These are phyloP conservation scores for Valencia hispanica DNA, from an alignment of 2,797 vertebrate species.

Conservation along the genomic window DNA sequence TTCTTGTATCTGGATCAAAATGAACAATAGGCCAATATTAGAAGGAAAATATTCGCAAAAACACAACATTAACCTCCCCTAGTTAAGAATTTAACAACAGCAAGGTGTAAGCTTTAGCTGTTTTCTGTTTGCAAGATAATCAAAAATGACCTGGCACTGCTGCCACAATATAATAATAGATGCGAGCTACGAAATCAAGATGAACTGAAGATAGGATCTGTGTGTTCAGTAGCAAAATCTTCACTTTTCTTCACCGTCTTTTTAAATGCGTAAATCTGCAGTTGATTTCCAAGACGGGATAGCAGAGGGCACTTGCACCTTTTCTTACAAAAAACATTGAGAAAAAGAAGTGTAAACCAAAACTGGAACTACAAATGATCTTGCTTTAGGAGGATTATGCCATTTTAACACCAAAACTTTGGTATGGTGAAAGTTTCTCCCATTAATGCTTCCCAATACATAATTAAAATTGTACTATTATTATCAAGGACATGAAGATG, in stretches of 20 bases:
- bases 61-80: background rate
- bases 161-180: background rate
- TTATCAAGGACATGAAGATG: constrained; percentile 53
- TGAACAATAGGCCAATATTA: background rate
- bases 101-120: background rate
- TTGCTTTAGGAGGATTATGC: background rate
- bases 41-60: background rate
- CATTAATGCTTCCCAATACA: constrained; percentile 38
- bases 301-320: too few relatives aligned
- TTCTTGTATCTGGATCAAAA: background rate
- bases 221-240: background rate
- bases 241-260: background rate
- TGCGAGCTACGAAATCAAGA: background rate
- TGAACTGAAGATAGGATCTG: background rate
- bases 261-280: background rate
- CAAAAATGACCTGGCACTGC: background rate
- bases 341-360: background rate
- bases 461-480: constrained; percentile 46
- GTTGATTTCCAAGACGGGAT: too few relatives aligned
- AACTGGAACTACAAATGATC: background rate
- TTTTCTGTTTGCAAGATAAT: background rate
- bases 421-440: constrained; percentile 2
- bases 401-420: background rate
- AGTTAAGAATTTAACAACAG: background rate
- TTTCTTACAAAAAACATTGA: background rate